These are phyloP conservation scores for Bugula neritina DNA, from an alignment of 2,888 invertebrate species.

Conservation along the genomic window DNA sequence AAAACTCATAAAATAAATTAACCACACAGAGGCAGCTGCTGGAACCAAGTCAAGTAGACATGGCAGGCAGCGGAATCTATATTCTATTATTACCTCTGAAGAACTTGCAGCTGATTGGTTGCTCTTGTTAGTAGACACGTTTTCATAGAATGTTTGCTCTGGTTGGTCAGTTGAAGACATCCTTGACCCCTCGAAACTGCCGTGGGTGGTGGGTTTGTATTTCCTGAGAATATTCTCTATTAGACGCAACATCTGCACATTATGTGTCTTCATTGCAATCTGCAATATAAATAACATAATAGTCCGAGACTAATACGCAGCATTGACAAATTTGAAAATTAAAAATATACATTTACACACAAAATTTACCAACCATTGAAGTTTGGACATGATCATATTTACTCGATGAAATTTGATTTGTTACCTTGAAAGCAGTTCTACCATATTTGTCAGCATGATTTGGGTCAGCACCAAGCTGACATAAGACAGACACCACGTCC, in stretches of 20 bases:
- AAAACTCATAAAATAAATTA: too few relatives aligned
- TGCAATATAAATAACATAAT: neutral
- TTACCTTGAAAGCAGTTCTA: slow-evolving; percentile 33
- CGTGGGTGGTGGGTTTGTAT: neutral
- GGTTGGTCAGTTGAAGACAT: neutral
- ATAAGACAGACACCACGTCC: slow-evolving; percentile 70
- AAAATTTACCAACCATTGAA: too few relatives aligned
- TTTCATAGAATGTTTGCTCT: neutral
- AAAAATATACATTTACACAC: too few relatives aligned
- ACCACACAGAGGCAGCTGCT: too few relatives aligned
- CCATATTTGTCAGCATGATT: slow-evolving; percentile 55
- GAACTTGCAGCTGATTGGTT: slow-evolving; percentile 16
- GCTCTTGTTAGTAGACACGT: neutral
- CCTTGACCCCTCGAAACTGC: neutral
- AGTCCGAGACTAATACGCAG: neutral
- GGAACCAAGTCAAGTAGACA: too few relatives aligned
- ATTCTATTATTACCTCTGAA: neutral
- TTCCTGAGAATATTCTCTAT: slow-evolving; percentile 14
- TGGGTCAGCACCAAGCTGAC: slow-evolving; percentile 54
- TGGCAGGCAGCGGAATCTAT: too few relatives aligned
- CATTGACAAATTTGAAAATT: too few relatives aligned
- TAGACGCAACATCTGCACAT: neutral
- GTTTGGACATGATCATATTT: too few relatives aligned
- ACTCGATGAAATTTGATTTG: too few relatives aligned
- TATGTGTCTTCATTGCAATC: slow-evolving; percentile 12